A percentile compares a stretch with the other conserved stretches of the same genome.
Evolutionary conservation across 2,888 invertebrate genomes (phyloP).

Genomic region (Opisthograptis luteolata): DNA sequence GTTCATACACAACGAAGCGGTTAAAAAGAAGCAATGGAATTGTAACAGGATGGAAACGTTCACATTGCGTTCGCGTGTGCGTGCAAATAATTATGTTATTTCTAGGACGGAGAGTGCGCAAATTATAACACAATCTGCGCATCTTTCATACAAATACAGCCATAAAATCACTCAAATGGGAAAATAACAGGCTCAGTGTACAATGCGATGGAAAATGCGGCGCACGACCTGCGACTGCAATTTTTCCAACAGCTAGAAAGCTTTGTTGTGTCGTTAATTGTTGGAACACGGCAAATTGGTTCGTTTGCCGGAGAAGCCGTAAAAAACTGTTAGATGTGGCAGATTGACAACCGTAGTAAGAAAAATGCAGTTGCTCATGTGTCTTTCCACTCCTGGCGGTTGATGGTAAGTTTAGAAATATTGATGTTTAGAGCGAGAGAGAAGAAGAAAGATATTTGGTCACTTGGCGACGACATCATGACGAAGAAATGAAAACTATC

Average conservation of each 20-base stretch:
- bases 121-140: slow-evolving; percentile 70
- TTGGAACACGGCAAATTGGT: slow-evolving; percentile 47
- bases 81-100: slow-evolving; percentile 81
- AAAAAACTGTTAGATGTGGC: not conserved
- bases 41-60: slow-evolving; percentile 36
- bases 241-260: slow-evolving; percentile 76
- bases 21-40: slow-evolving; percentile 32
- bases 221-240: slow-evolving; percentile 50
- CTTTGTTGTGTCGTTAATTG: slow-evolving; percentile 61
- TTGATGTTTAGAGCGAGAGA: too few relatives aligned
- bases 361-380: too few relatives aligned
- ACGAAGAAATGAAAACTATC: too few relatives aligned
- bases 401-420: too few relatives aligned
- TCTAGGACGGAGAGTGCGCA: slow-evolving; percentile 74
- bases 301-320: not conserved
- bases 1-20: too few relatives aligned
- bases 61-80: slow-evolving; percentile 60
- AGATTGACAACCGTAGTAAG: too few relatives aligned
- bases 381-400: too few relatives aligned
- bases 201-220: slow-evolving; percentile 78
- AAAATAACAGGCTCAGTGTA: slow-evolving; percentile 80
- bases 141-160: slow-evolving; percentile 69
- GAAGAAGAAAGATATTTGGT: too few relatives aligned
- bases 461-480: too few relatives aligned
- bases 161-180: slow-evolving; percentile 82